These are phyloP conservation scores for Eudorcas thomsonii DNA, from an alignment of 2,113 vertebrate species.

Conservation along the genomic window DNA sequence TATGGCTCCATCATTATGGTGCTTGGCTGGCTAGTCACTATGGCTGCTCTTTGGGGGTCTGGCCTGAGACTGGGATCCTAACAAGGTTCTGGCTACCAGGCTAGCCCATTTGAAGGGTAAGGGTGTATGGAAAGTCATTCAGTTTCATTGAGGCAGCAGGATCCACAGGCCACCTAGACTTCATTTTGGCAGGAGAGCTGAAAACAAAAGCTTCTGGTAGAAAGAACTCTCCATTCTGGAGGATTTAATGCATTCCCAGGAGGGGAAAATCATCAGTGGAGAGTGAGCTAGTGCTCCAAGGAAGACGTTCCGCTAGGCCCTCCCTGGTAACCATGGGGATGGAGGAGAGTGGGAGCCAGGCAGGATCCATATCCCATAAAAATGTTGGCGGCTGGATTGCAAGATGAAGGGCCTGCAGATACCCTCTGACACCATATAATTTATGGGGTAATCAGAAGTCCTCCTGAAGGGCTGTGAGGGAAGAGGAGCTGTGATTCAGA, in stretches of 20 bases:
- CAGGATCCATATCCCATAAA: constrained; percentile 52
- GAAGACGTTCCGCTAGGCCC: neutral
- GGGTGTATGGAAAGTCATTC: neutral
- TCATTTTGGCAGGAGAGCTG: neutral
- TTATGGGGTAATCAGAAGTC: constrained; percentile 57
- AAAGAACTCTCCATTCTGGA: neutral
- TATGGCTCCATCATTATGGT: neutral
- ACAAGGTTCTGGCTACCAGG: neutral
- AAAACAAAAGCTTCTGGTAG: neutral
- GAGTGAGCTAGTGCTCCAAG: neutral
- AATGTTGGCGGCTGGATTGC: neutral
- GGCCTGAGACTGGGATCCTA: neutral
- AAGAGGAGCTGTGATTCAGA: constrained; percentile 36
- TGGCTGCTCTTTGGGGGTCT: neutral
- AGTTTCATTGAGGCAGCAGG: neutral
- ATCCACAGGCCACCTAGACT: neutral
- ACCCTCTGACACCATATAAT: constrained; percentile 40
- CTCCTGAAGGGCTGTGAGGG: neutral
- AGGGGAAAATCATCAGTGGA: neutral
- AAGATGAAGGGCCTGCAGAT: constrained; percentile 50
- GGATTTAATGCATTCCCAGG: neutral
- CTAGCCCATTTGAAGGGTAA: neutral
- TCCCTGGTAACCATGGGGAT: constrained; percentile 56
- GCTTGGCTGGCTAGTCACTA: neutral
- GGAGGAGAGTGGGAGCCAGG: neutral